Base-by-base conservation (phyloP, 2,888 invertebrate species). In the Noctua pronuba region DNA sequence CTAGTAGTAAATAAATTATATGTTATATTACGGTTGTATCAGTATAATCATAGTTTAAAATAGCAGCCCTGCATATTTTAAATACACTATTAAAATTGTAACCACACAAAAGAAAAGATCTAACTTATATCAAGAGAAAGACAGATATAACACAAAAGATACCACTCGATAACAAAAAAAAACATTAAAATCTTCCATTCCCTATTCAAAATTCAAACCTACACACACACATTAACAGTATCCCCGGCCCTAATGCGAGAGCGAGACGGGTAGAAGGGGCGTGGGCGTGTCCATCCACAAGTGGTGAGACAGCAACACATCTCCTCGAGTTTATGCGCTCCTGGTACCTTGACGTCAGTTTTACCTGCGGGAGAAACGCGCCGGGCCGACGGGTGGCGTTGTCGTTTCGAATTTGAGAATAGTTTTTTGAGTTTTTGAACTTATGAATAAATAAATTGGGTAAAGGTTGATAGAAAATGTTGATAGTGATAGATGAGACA, bases 201-300 rank as follows among this genome's bases (percentile, higher is more conserved):
- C 86, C 72, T 86, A 79, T 86, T 86, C 79, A 60, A 86, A 83
- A 86, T 70, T 55, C 67, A 83, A 86, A 84, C 79, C 69, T 72
- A 84, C 83, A 60, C 83, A 52, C 66, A 66, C 75, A 72, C 71
- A 58, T 24, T 13, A 73, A 44, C 67, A 77, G 5, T 79, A 67
- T 76, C 76, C 84, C 84, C 84, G 81, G 77, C 85, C 81, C 80
- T 84, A 84, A 64, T 73, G 84, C 52, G 31, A 86, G 87, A 85
- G 85, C 75, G 85, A 86, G 84, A 84, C 74, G 80, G 87, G 84
- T 88, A 88, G 91, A 91, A 94, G 94, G 94, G 94, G 86, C 90
- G 93, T 94, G 94, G 95, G 94, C 95, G 94, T 92, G 92, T 91
- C 92, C 87, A 89, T 86, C 86, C 80, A 86, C 90, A 88, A 90